Conservation (phyloP, 2,888 invertebrate species). For the Apocheima hispidaria region DNA sequence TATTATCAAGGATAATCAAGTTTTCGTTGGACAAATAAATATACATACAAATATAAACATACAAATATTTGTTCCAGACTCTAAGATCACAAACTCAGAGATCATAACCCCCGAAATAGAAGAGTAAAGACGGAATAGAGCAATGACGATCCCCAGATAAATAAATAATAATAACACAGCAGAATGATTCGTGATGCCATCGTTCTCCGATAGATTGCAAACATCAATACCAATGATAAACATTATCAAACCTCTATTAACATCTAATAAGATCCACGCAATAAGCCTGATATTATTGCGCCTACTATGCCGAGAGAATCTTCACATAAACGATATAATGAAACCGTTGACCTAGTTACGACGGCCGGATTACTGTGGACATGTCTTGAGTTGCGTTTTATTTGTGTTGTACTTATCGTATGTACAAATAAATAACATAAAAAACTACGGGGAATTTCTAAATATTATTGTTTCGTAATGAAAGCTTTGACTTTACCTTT, state of each 20-base stretch:
- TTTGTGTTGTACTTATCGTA: neutral
- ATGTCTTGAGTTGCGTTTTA: neutral
- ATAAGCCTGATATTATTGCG: constrained; percentile 39
- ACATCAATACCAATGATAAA: constrained; percentile 19
- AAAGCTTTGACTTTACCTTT: too few species aligned
- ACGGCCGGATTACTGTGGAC: constrained; percentile 27
- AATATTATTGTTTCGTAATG: too few species aligned
- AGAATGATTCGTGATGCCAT: constrained; percentile 10
- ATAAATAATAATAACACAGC: neutral
- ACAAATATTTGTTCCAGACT: too few species aligned
- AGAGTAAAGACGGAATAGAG: neutral
- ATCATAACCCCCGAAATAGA: too few species aligned
- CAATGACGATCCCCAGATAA: neutral
- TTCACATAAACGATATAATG: constrained; percentile 48
- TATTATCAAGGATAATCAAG: too few species aligned
- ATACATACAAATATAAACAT: too few species aligned
- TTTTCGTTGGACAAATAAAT: too few species aligned
- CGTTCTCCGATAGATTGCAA: constrained; percentile 4
- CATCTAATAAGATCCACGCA: constrained; percentile 41
- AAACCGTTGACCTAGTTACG: constrained; percentile 49
- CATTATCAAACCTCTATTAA: constrained; percentile 31
- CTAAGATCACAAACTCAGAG: too few species aligned
- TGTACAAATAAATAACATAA: neutral
- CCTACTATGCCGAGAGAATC: constrained; percentile 38
- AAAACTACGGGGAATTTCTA: too few species aligned